phyloP scores from a whole-genome alignment of 2,888 invertebrate species.

The Acanthosepion pharaonis region DNA sequence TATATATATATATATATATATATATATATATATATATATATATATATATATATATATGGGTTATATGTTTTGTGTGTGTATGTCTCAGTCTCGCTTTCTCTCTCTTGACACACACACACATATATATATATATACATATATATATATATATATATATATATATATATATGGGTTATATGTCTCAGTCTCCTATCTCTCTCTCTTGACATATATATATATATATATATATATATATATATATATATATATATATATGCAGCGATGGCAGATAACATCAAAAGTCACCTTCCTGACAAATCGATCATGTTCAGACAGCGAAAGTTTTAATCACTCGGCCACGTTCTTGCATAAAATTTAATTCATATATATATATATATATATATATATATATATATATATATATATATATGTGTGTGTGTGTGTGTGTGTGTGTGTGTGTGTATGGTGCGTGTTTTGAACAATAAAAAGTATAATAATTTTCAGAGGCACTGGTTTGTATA shows the following conservation, averaged over 20 bases:
- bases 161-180: background rate
- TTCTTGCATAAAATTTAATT: background rate
- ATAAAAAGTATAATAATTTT: no score
- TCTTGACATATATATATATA: background rate
- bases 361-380: background rate
- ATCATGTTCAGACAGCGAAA: no score
- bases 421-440: background rate
- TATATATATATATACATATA: background rate
- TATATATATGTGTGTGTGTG: background rate
- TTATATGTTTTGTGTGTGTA: background rate
- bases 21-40: background rate
- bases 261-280: no score
- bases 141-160: background rate
- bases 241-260: background rate
- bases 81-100: background rate
- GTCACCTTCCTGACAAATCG: no score
- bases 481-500: no score
- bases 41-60: background rate
- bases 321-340: no score
- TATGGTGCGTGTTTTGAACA: background rate
- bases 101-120: background rate
- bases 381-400: background rate
- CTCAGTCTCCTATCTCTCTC: background rate
- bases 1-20: background rate
- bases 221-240: background rate